Evolutionary conservation across 2,888 invertebrate species (phyloP), one percentile per base, ranked within the genome.

Genomic region (Amblyteles armatorius): DNA sequence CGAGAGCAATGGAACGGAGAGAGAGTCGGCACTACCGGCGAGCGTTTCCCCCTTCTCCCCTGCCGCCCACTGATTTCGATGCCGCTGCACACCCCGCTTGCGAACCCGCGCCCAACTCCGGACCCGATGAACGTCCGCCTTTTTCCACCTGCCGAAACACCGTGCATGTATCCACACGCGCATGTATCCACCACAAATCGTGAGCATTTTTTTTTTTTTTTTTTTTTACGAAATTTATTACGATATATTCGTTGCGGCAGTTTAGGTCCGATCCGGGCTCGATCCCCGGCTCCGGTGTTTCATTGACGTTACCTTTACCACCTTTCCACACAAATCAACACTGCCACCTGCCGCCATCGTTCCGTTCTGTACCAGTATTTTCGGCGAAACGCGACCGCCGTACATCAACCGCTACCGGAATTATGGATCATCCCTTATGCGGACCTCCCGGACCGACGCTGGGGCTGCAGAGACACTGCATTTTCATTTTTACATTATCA

Each of bases 121-220:
- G 63, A 76, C 79, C 33, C 85, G 60, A 80, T 73, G 79, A 82
- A 74, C 82, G 73, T 83, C 78, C 82, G 77, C 82, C 80, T 82
- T 85, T 88, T 82, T 79, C 80, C 82, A 89, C 86, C 83, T 87
- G 86, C 85, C 85, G 84, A 86, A 86, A 83, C 88, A 82, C 77
- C 60, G 29, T 29, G 82, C 87, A n/a, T n/a, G n/a, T n/a, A n/a
- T n/a, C n/a, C n/a, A n/a, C n/a, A 86, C 60, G 16, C 11, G 82
- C 87, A 85, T 84, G 55, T 72, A 80, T 71, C 67, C 76, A 79
- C 84, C 77, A 72, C 78, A 76, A 85, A 85, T 87, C 84, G 86
- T 86, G 87, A 79, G 78, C 74, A 84, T 87, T 86, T 84, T 88
- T 85, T 87, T 71, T 73, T 48, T 36, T 83, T 88, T 84, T 87